Evolutionary conservation across 2,888 invertebrate species (phyloP).

Genomic region (Dorcus parallelipipedus): DNA sequence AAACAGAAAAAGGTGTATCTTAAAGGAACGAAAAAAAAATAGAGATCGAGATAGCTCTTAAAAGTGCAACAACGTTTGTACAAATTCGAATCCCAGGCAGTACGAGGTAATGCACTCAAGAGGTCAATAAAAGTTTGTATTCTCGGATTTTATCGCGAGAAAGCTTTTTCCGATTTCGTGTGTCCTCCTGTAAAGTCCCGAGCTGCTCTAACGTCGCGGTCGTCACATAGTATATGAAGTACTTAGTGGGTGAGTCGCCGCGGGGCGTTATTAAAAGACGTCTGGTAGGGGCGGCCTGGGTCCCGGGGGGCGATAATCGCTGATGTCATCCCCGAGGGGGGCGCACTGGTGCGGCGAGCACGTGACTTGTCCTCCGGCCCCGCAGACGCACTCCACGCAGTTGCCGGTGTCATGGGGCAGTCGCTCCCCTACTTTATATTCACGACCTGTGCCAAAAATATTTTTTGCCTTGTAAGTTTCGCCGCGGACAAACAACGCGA

Average conservation of each 20-base stretch:
- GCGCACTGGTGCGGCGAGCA: slow-evolving; percentile 49
- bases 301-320: slow-evolving; percentile 46
- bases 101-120: too few relatives aligned
- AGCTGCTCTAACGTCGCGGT: neutral
- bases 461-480: neutral
- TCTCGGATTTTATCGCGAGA: neutral
- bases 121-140: too few relatives aligned
- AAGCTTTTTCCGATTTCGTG: neutral
- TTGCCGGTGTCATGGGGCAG: slow-evolving; percentile 68
- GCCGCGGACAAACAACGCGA: neutral
- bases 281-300: slow-evolving; percentile 31
- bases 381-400: slow-evolving; percentile 68
- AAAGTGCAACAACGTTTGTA: neutral
- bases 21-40: too few relatives aligned
- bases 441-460: slow-evolving; percentile 51
- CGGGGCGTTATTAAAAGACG: slow-evolving; percentile 30
- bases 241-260: neutral
- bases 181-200: neutral
- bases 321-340: slow-evolving; percentile 44
- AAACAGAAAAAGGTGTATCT: too few relatives aligned
- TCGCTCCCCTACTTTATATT: slow-evolving; percentile 62
- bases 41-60: too few relatives aligned
- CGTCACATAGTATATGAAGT: neutral
- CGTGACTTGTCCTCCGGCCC: slow-evolving; percentile 52
- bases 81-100: neutral